Base-by-base conservation (phyloP, 2,888 invertebrate species). In the Acanthosepion pharaonis region DNA sequence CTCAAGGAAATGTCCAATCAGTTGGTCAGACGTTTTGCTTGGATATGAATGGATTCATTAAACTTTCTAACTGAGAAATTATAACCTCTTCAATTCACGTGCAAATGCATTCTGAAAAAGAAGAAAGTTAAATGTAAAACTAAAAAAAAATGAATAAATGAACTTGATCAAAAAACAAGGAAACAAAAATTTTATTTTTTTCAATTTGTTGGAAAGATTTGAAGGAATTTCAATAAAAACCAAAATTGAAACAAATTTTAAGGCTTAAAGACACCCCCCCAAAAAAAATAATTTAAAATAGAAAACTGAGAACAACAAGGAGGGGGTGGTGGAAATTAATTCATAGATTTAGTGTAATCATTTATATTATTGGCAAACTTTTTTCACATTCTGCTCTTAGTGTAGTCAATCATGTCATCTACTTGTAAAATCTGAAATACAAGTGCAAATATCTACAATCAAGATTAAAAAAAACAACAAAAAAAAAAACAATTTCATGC, bases 1-100 rank as follows among this genome's bases (percentile, higher is more conserved):
- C 78, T 78, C 78, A 78, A 78, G 78, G n/a, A 78, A 78, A 78
- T 78, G 78, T 78, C 78, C n/a, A 78, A 78, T 78, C 78, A 78
- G 78, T 33, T 78, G 78, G 78, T 78, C 78, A 78, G 78, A 78
- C 78, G 78, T 78, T 78, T 78, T 78, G 78, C n/a, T 78, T 78
- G n/a, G 78, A 78, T 78, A 6, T 78, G 78, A 78, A 78, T 78
- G 78, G 78, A 78, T 78, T 78, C 78, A 78, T 78, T 78, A 78
- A 78, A n/a, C 18, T 78, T 78, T 78, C 78, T 33, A 8, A 78
- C 78, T 78, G 78, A 78, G 78, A n/a, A 78, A 78, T 78, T 78
- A n/a, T 78, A 78, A n/a, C 78, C 78, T 78, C 78, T 78, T 78
- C 78, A 78, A 78, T 78, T 78, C 78, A 78, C 78, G 78, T 78